Evolutionary conservation across 2,113 vertebrate species (phyloP).

Genomic region (Mellivora capensis): DNA sequence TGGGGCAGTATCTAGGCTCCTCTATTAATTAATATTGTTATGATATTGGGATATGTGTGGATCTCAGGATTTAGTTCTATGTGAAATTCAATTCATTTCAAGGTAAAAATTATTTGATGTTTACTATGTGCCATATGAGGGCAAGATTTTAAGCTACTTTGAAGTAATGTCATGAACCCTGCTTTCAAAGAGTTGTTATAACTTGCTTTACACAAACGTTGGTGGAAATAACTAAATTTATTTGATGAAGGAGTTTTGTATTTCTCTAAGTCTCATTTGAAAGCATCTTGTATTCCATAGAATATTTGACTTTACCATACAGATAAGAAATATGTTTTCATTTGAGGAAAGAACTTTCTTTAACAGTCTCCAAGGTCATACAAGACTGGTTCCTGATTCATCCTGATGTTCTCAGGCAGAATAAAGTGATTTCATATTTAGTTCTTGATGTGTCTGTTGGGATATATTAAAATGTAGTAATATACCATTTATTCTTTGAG

Average conservation of each 20-base stretch:
- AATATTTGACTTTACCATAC: not conserved
- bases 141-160: not conserved
- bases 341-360: constrained; percentile 7
- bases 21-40: not conserved
- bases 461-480: not conserved
- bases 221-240: not conserved
- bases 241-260: not conserved
- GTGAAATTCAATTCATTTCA: not conserved
- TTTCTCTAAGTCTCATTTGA: not conserved
- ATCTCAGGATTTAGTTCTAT: not conserved
- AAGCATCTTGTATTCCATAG: not conserved
- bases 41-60: not conserved
- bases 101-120: not conserved
- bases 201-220: not conserved
- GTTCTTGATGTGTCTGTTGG: not conserved
- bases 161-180: not conserved
- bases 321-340: constrained; percentile 2
- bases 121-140: not conserved
- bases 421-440: not conserved
- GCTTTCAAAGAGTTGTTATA: not conserved
- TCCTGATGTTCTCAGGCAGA: not conserved
- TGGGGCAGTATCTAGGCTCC: accelerated
- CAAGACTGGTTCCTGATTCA: not conserved
- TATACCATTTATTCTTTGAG: not conserved
- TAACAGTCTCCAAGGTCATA: not conserved